Conservation (phyloP, 2,888 invertebrate species). For the Griposia aprilina region DNA sequence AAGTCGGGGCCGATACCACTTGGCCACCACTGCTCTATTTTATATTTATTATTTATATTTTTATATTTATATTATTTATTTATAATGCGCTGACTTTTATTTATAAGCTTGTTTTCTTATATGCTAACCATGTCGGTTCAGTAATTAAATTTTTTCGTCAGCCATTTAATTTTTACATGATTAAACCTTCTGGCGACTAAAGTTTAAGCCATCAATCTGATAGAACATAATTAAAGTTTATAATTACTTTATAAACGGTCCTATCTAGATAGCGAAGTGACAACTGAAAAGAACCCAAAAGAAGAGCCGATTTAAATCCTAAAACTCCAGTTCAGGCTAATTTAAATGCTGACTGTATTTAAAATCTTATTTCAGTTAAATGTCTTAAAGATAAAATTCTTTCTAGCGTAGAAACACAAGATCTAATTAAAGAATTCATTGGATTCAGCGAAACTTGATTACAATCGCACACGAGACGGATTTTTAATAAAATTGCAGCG, state of each 20-base stretch:
- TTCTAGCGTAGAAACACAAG: slow-evolving; percentile 26
- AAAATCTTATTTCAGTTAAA: slow-evolving; percentile 51
- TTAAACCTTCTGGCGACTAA: not conserved
- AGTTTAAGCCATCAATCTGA: not conserved
- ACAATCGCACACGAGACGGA: slow-evolving; percentile 39
- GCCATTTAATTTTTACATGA: not conserved
- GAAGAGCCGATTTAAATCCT: not conserved
- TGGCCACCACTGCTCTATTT: too few species aligned
- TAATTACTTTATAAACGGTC: not conserved
- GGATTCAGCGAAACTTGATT: slow-evolving; percentile 51
- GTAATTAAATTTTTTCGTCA: too few species aligned
- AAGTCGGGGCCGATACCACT: too few species aligned
- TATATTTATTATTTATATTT: too few species aligned
- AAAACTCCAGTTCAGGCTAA: slow-evolving; percentile 37
- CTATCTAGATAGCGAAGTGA: slow-evolving; percentile 1
- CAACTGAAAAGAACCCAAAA: not conserved
- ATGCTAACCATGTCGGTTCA: too few species aligned
- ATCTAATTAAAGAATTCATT: slow-evolving; percentile 56
- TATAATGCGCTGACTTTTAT: too few species aligned
- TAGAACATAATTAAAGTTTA: slow-evolving; percentile 4
- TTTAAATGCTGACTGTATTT: slow-evolving; percentile 41
- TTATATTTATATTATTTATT: too few species aligned
- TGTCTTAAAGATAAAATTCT: slow-evolving; percentile 46
- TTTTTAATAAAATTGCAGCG: slow-evolving; percentile 32
- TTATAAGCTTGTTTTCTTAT: too few species aligned